Evolutionary conservation across 2,888 invertebrate species (phyloP).

Genomic region (Autographa pulchrina): DNA sequence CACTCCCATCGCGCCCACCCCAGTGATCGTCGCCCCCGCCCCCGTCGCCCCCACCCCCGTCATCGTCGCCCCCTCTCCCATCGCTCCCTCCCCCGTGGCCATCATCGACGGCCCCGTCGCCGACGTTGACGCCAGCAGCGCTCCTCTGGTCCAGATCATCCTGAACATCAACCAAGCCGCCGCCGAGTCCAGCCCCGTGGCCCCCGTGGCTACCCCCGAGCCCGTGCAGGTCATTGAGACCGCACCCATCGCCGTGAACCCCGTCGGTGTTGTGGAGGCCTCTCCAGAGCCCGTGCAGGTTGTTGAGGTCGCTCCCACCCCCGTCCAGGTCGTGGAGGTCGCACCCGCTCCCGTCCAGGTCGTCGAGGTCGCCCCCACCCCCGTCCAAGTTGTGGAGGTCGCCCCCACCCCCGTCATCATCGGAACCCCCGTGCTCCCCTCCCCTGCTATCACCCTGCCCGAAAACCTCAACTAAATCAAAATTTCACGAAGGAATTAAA

Average conservation of each 20-base stretch:
- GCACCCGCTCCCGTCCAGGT: constrained; percentile 55
- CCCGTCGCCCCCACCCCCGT: constrained; percentile 54
- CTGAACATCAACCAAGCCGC: constrained; percentile 61
- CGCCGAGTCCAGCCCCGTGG: constrained; percentile 36
- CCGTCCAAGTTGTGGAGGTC: constrained; percentile 16
- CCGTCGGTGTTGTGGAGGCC: constrained; percentile 16
- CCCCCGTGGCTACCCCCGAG: constrained; percentile 33
- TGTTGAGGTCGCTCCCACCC: neutral
- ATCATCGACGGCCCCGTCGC: constrained; percentile 24
- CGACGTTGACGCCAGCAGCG: constrained; percentile 30
- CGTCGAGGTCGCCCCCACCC: constrained; percentile 28
- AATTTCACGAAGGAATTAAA: neutral
- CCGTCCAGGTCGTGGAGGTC: constrained; percentile 8
- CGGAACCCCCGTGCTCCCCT: constrained; percentile 45
- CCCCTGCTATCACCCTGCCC: constrained; percentile 59
- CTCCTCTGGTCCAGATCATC: constrained; percentile 65
- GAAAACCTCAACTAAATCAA: constrained; percentile 63
- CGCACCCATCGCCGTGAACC: constrained; percentile 18
- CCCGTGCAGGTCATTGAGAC: constrained; percentile 27
- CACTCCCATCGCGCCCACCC: constrained; percentile 49
- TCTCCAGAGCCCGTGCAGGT: constrained; percentile 25
- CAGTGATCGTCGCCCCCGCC: constrained; percentile 47
- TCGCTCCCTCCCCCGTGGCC: constrained; percentile 25
- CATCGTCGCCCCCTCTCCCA: constrained; percentile 45
- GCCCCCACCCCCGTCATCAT: constrained; percentile 36